Base-by-base conservation (phyloP, 1,140 invertebrate genomes). In the Gyrodactylus bullatarudis region DNA sequence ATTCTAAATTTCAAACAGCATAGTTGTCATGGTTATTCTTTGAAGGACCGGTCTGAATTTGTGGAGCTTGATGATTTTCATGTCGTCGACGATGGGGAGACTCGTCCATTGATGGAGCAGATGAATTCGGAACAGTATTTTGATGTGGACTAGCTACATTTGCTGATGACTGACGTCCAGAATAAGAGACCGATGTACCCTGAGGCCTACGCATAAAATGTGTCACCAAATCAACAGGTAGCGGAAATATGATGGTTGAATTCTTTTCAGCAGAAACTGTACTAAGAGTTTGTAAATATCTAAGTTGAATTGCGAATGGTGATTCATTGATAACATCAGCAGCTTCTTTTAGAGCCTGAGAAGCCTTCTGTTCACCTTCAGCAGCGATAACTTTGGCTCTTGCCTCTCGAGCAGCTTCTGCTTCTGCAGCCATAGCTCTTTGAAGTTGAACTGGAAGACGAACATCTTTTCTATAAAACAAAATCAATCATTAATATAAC, bases 371-470 rank as follows among this genome's bases (percentile, higher is more conserved):
- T 80, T 91, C 88, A 21, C 88, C 84, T 77, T 84, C 84, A 68
- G 84, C 84, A 22, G 84, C 84, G 75, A 84, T 84, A 20, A 74
- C 77, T 76, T 80, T 80, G 54, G 79, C 79, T 54, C 76, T 75
- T 0, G 79, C 79, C 69, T 80, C 78, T 68, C 79, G 75, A 1
- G 77, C 68, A 20, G 79, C 78, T 74, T 79, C 79, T 0, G 79
- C 79, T 74, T 79, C 78, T 21, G 78, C 78, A 16, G 77, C 78
- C 78, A 79, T 79, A 20, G 79, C 78, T 74, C 88, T 83, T 79
- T 91, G 88, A 22, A 91, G 80, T 75, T 88, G 86, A 0, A 86
- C 85, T 0, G 89, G 89, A 26, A 91, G 80, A 68, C 88, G 84
- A 0, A 91, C 89, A 77, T 91, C 89, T 82, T 91, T 91, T 72